Base-by-base conservation (phyloP, 2,888 invertebrate species). In the Adelphocoris suturalis region DNA sequence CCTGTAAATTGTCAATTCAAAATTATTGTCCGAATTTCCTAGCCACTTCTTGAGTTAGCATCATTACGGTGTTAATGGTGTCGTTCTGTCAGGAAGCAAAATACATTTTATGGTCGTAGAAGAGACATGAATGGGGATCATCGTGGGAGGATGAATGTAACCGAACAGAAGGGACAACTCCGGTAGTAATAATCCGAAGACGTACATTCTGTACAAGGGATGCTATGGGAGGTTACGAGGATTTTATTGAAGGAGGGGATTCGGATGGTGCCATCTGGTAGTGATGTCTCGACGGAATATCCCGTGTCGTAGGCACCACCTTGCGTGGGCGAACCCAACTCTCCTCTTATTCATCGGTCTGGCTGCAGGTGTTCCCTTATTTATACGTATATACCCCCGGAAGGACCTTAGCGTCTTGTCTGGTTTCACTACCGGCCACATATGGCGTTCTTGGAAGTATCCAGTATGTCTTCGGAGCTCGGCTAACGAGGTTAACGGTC, bases 361-460 rank as follows among this genome's bases (percentile, higher is more conserved):
- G 68, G 68, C 19, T 23, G 68, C 68, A 68, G 68, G 68, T 68
- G 68, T 68, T 68, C 23, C 68, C 68, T 68, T 68, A 68, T 68
- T 68, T 68, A 23, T 68, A 68, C 27, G 0, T 68, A 68, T 68
- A 16, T 57, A 16, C 1, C n/a, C 57, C 57, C 57, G 14, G 57
- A n/a, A 16, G n/a, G 57, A 57, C 68, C 68, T 19, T 23, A 0
- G 5, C 12, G 68, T 19, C 68, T 68, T 68, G 68, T 68, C 23
- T 68, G 68, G 68, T 68, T 68, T 68, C 68, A 12, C 68, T 23
- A 19, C 9, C 68, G 23, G 23, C 68, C 23, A 19, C 68, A 23
- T 68, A 23, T 23, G 68, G 68, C 13, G 23, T 13, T 68, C 68
- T 9, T 7, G 11, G 16, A 19, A 23, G 27, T 12, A 19, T 68